Conservation (phyloP, 2,888 invertebrate genomes). For the Andrena haemorrhoa region DNA sequence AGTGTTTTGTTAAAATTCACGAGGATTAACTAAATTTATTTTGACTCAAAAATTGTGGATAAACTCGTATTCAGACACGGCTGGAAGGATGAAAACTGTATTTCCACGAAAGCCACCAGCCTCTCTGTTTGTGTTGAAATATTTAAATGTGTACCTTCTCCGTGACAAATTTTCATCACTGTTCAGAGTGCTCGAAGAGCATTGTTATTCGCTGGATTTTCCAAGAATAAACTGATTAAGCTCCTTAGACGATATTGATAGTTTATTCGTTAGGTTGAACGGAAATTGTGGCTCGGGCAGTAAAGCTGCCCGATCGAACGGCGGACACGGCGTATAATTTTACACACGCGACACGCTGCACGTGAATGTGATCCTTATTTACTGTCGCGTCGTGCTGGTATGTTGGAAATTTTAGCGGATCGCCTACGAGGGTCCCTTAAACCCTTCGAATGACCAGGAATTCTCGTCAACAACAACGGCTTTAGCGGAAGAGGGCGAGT, state of each 20-base stretch:
- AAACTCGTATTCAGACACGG: background rate
- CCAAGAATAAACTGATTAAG: slow-evolving; percentile 37
- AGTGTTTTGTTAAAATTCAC: background rate
- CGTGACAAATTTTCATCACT: background rate
- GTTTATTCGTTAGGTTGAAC: slow-evolving; percentile 30
- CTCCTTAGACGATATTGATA: slow-evolving; percentile 27
- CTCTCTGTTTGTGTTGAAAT: background rate
- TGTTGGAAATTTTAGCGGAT: slow-evolving; percentile 52
- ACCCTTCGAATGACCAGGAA: slow-evolving; percentile 59
- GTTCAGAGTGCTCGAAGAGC: background rate
- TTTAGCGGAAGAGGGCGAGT: slow-evolving; percentile 38
- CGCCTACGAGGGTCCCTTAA: slow-evolving; percentile 33
- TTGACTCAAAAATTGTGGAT: background rate
- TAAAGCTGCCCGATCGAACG: slow-evolving; percentile 41
- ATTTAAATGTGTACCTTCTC: background rate
- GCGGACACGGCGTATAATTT: slow-evolving; percentile 41
- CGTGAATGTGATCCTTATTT: slow-evolving; percentile 56
- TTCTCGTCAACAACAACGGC: slow-evolving; percentile 48
- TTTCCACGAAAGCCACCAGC: background rate
- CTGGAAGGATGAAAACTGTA: background rate
- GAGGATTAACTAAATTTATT: background rate
- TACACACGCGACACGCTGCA: slow-evolving; percentile 27
- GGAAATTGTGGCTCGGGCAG: slow-evolving; percentile 22
- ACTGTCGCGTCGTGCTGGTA: slow-evolving; percentile 47
- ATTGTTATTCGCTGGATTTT: slow-evolving; percentile 4